Conservation (phyloP, 2,113 vertebrate species). For the Eretmochelys imbricata region DNA sequence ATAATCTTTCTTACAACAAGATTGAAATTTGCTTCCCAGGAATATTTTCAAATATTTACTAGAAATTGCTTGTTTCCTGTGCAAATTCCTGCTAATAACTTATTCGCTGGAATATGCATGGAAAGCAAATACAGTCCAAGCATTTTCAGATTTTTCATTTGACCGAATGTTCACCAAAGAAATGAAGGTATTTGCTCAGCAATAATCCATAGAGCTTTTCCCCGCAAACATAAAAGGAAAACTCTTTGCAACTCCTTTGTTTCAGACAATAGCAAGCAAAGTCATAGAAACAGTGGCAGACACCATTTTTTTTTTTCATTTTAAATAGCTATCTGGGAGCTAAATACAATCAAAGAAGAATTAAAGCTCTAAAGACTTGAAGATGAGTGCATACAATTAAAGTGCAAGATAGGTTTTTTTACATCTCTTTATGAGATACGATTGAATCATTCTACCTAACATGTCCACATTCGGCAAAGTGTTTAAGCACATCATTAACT, state of each 20-base stretch:
- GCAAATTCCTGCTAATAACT: neutral
- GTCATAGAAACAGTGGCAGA: neutral
- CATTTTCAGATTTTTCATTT: neutral
- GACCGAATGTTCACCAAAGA: neutral
- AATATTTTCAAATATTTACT: neutral
- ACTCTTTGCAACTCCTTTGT: neutral
- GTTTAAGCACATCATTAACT: neutral
- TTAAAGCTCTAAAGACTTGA: neutral
- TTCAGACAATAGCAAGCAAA: neutral
- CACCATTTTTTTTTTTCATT: neutral
- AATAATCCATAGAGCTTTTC: neutral
- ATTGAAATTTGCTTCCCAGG: neutral
- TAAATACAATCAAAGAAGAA: neutral
- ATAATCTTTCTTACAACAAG: neutral
- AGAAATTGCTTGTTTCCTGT: neutral
- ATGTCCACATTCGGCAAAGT: neutral
- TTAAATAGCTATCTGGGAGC: neutral
- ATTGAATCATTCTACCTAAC: neutral
- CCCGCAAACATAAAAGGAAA: neutral
- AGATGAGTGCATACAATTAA: neutral
- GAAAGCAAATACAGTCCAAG: neutral
- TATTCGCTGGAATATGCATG: neutral
- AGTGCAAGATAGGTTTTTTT: neutral
- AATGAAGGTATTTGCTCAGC: neutral
- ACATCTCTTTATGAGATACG: neutral